Percentiles rank a stretch among this genome's conserved stretches.
Conservation (phyloP, 1,140 invertebrate genomes). For the Euschistus heros region DNA sequence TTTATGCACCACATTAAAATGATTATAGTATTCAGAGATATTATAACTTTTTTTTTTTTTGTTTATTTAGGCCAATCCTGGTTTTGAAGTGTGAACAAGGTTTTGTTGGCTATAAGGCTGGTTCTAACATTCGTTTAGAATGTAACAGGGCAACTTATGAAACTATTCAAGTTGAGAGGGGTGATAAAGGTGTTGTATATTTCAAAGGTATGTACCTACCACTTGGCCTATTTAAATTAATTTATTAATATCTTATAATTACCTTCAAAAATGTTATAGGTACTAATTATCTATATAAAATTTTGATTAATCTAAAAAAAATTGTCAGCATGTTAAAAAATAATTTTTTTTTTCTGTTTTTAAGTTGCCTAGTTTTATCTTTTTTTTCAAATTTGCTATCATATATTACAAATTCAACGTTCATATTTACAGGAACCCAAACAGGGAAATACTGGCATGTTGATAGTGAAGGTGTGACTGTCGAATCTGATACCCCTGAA, state of each 20-base stretch:
- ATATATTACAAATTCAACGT: neutral
- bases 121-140: constrained; percentile 69
- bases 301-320: too few species aligned
- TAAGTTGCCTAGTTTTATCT: too few species aligned
- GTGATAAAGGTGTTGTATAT: constrained; percentile 78
- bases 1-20: too few species aligned
- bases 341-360: neutral
- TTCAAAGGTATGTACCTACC: constrained; percentile 85
- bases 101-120: constrained; percentile 84
- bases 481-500: constrained; percentile 74
- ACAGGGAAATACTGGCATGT: constrained; percentile 91
- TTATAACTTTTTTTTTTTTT: too few species aligned
- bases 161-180: constrained; percentile 80
- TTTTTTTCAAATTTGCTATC: neutral
- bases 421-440: constrained; percentile 49
- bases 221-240: too few species aligned
- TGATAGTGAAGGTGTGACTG: constrained; percentile 72
- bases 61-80: constrained; percentile 62
- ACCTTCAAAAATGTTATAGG: too few species aligned
- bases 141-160: constrained; percentile 94
- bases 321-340: neutral
- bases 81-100: constrained; percentile 93
- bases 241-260: too few species aligned
- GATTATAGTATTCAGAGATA: too few species aligned
- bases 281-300: too few species aligned